Conservation (phyloP, 2,797 vertebrate genomes). For the Rachycentron canadum region DNA sequence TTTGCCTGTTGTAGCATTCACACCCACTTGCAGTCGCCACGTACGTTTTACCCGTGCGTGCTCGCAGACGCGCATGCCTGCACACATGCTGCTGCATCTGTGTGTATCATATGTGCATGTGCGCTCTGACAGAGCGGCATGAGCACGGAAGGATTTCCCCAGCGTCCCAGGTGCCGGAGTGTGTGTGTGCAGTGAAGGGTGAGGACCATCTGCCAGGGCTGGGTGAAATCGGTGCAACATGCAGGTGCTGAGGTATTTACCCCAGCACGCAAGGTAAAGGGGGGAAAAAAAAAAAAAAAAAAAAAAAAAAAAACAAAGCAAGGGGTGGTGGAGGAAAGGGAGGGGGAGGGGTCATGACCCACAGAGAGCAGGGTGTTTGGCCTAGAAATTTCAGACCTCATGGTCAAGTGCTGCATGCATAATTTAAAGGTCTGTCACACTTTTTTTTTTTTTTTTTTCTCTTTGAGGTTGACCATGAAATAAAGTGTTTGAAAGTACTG, state of each 20-base stretch:
- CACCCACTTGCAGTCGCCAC: constrained; percentile 5
- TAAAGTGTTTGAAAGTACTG: neutral
- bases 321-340: constrained; percentile 1
- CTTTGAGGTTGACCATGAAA: constrained; percentile 4
- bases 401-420: constrained; percentile 62
- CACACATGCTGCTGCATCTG: constrained; percentile 55
- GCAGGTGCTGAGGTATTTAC: constrained; percentile 82
- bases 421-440: constrained; percentile 55
- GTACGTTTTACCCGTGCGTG: constrained; percentile 19
- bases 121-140: constrained; percentile 46
- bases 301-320: constrained; percentile 35
- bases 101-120: constrained; percentile 57
- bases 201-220: constrained; percentile 82
- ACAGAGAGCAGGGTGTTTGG: constrained; percentile 65
- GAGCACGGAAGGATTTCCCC: constrained; percentile 65
- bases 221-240: constrained; percentile 78
- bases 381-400: constrained; percentile 67
- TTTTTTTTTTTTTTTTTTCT: neutral
- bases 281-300: constrained; percentile 37
- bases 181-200: constrained; percentile 71
- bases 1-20: neutral
- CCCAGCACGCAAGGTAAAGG: constrained; percentile 70
- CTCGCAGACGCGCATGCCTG: constrained; percentile 30
- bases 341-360: constrained; percentile 48
- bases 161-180: constrained; percentile 69